Conservation (phyloP, 2,797 vertebrate genomes). For the Adelosebastes latens region DNA sequence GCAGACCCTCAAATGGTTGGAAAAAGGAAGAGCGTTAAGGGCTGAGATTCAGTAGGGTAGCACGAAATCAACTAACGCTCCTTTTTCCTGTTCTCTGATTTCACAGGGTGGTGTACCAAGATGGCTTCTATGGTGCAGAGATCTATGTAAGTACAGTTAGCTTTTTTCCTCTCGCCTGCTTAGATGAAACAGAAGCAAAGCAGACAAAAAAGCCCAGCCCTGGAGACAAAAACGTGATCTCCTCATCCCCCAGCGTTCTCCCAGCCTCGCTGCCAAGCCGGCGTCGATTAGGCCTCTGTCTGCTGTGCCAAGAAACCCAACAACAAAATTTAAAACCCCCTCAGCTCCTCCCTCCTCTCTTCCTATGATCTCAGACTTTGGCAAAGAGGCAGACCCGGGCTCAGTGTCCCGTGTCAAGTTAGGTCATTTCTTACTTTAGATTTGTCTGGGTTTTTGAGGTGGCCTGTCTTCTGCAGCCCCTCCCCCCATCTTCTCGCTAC, state of each 20-base stretch:
- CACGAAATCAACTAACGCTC: slow-evolving; percentile 27
- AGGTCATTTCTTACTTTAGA: slow-evolving; percentile 63
- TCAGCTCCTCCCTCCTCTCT: slow-evolving; percentile 66
- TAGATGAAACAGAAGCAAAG: slow-evolving; percentile 67
- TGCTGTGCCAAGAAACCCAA: slow-evolving; percentile 76
- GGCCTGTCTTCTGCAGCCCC: slow-evolving; percentile 6
- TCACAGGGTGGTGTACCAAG: slow-evolving; percentile 95
- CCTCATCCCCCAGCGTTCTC: slow-evolving; percentile 55
- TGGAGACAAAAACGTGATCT: slow-evolving; percentile 72
- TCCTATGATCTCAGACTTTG: slow-evolving; percentile 76
- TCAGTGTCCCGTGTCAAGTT: slow-evolving; percentile 72
- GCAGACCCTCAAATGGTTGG: slow-evolving; percentile 27
- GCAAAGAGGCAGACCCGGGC: slow-evolving; percentile 58
- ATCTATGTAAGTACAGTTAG: slow-evolving; percentile 91
- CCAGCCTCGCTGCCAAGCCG: slow-evolving; percentile 65
- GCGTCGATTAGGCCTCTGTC: slow-evolving; percentile 70
- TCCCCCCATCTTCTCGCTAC: neutral
- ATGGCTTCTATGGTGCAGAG: slow-evolving; percentile 96
- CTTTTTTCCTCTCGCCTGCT: slow-evolving; percentile 30
- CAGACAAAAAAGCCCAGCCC: slow-evolving; percentile 57
- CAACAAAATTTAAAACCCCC: slow-evolving; percentile 80
- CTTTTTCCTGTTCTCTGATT: slow-evolving; percentile 56
- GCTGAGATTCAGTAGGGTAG: slow-evolving; percentile 10
- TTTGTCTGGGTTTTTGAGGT: slow-evolving; percentile 50
- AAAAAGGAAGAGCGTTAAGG: slow-evolving; percentile 8